Percentiles rank a stretch among this genome's conserved stretches.
These are phyloP conservation scores for Bryconaethiops microstoma DNA, from an alignment of 2,797 vertebrate species.

Conservation along the genomic window DNA sequence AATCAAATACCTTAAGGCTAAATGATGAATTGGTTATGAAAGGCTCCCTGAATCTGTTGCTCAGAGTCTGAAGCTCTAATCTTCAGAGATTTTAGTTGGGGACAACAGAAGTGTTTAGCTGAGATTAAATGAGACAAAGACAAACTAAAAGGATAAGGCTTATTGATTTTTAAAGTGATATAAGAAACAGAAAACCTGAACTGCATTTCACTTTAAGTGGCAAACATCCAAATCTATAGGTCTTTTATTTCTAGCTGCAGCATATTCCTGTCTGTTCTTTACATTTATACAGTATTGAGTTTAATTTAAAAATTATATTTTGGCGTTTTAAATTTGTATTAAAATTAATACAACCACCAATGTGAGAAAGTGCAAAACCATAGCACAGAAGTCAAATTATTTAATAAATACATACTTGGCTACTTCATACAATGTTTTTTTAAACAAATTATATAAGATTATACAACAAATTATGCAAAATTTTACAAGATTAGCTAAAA, in stretches of 20 bases:
- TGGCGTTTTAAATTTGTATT: too few species aligned
- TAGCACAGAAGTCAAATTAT: too few species aligned
- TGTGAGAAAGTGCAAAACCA: too few species aligned
- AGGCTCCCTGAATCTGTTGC: neutral
- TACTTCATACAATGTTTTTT: too few species aligned
- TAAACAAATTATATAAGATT: too few species aligned
- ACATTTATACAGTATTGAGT: too few species aligned
- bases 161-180: neutral
- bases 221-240: neutral
- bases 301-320: too few species aligned
- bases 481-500: too few species aligned
- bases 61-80: neutral
- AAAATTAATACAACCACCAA: too few species aligned
- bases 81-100: neutral
- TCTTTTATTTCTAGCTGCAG: neutral
- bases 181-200: neutral
- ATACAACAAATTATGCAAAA: too few species aligned
- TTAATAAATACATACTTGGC: too few species aligned
- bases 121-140: neutral
- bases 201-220: neutral
- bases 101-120: neutral
- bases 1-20: neutral
- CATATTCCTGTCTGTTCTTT: too few species aligned
- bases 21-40: conserved; percentile 3
- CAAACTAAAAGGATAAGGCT: neutral